phyloP scores from a whole-genome alignment of 2,113 vertebrate species.

The Heloderma charlesbogerti region DNA sequence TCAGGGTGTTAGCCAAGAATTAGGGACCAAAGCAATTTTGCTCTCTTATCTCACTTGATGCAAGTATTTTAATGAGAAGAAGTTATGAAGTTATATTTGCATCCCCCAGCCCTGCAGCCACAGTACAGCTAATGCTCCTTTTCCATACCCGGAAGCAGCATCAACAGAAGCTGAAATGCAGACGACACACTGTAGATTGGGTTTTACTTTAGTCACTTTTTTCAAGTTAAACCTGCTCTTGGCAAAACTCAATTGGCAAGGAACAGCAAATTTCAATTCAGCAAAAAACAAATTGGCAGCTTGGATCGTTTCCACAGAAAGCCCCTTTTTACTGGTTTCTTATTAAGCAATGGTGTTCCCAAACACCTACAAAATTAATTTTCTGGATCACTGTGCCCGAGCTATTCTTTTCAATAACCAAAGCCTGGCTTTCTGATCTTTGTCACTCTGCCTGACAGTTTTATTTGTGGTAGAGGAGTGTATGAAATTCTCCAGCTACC shows the following conservation, averaged over 20 bases:
- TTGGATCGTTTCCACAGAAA: conserved; percentile 71
- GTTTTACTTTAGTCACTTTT: conserved; percentile 51
- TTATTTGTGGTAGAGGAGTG: conserved; percentile 84
- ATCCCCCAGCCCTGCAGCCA: not conserved
- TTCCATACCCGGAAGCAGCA: not conserved
- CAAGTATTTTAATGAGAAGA: not conserved
- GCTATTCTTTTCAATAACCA: conserved; percentile 82
- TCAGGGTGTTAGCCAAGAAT: not conserved
- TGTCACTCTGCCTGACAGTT: conserved; percentile 85
- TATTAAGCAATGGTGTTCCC: conserved; percentile 76
- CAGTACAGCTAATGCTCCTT: not conserved
- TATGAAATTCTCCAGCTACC: conserved; percentile 88
- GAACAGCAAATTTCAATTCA: conserved; percentile 67
- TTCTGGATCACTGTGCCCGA: conserved; percentile 86
- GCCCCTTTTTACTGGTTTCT: conserved; percentile 76
- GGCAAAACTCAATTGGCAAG: conserved; percentile 57
- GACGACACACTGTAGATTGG: not conserved
- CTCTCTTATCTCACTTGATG: not conserved
- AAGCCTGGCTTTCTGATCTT: conserved; percentile 80
- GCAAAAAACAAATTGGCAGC: conserved; percentile 68
- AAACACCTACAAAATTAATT: conserved; percentile 84
- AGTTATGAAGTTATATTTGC: not conserved
- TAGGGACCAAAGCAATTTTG: not conserved
- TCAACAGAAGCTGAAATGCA: not conserved
- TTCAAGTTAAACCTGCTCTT: conserved; percentile 58